Percentiles rank a stretch among this genome's conserved stretches.
Conservation (phyloP, 2,888 invertebrate species). For the Patella pellucida region DNA sequence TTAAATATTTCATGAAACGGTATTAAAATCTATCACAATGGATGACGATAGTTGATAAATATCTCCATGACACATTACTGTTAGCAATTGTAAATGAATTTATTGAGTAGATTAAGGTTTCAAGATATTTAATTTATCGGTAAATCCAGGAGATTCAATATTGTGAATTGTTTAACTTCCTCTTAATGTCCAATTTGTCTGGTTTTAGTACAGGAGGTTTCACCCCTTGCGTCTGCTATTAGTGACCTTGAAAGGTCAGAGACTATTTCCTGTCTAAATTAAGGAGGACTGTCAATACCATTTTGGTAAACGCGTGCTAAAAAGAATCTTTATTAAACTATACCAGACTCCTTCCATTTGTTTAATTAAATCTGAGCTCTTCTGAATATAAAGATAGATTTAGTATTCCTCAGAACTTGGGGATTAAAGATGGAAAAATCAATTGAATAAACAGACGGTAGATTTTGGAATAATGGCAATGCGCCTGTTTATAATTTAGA, state of each 20-base stretch:
- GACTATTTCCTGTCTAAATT: constrained; percentile 8
- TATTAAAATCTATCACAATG: constrained; percentile 3
- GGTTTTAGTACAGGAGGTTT: background rate
- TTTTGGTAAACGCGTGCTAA: constrained; percentile 12
- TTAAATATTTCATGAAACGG: constrained; percentile 9
- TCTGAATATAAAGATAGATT: constrained; percentile 9
- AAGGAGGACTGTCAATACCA: background rate
- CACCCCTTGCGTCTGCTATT: background rate
- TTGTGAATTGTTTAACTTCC: constrained; percentile 6
- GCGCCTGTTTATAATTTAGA: constrained; percentile 11
- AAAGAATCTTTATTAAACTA: constrained; percentile 10
- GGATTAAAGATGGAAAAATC: constrained; percentile 9
- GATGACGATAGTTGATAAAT: too few species aligned
- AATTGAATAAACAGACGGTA: constrained; percentile 1
- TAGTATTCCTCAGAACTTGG: background rate
- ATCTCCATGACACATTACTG: too few species aligned
- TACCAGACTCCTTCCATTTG: constrained; percentile 9
- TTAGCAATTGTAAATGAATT: too few species aligned
- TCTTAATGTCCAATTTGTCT: constrained; percentile 11
- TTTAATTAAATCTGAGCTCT: constrained; percentile 10
- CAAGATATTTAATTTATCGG: background rate
- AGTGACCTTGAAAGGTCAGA: constrained; percentile 9
- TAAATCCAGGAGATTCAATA: constrained; percentile 2
- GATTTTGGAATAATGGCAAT: constrained; percentile 1
- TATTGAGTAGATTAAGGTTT: background rate